Conservation (phyloP, 1,140 invertebrate genomes). For the Achatina immaculata region DNA sequence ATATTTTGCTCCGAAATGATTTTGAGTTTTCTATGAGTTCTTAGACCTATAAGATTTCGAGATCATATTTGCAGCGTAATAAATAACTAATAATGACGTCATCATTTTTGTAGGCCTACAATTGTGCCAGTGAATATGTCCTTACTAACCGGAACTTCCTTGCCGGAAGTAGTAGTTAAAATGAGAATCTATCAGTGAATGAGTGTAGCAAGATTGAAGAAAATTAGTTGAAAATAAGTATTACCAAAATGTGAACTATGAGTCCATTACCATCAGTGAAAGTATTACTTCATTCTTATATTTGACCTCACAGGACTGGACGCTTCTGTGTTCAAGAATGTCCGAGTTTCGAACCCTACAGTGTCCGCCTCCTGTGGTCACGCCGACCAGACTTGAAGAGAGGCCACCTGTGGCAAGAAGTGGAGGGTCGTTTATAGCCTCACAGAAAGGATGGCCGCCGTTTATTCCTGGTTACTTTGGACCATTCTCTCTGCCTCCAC, state of each 20-base stretch:
- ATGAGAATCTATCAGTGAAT: background rate
- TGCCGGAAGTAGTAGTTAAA: background rate
- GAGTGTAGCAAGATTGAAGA: too few relatives aligned
- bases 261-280: background rate
- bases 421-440: conserved; percentile 34
- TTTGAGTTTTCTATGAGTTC: too few relatives aligned
- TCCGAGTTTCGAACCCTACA: background rate
- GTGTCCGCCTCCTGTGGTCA: conserved; percentile 13
- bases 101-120: background rate
- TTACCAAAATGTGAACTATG: too few relatives aligned
- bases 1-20: too few relatives aligned
- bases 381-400: conserved; percentile 26
- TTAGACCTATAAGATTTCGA: too few relatives aligned
- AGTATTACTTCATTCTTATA: background rate
- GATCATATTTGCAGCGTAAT: too few relatives aligned
- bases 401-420: conserved; percentile 22
- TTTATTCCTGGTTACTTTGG: conserved; percentile 34
- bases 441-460: conserved; percentile 37
- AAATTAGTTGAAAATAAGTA: too few relatives aligned
- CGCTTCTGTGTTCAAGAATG: background rate
- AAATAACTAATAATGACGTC: background rate
- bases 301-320: background rate
- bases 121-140: background rate
- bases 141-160: background rate
- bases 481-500: conserved; percentile 33